Evolutionary conservation across 2,797 vertebrate species (phyloP), one percentile per base, ranked within the genome.

Genomic region (Cirrhinus mrigala): DNA sequence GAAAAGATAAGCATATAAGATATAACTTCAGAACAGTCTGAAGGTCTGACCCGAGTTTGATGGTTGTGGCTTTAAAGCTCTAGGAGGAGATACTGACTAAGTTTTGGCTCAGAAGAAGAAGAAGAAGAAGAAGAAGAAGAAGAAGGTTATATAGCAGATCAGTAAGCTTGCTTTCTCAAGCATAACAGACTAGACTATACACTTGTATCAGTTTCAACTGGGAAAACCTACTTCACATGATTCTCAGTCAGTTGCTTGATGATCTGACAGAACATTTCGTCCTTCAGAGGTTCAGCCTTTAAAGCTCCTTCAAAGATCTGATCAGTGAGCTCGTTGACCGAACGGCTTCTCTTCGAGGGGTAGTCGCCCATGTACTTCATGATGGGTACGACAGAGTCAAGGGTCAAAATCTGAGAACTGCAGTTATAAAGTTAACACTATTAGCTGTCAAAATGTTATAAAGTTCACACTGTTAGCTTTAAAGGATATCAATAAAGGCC

Each of bases 301-400:
- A 99, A 94, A 33, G 98, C 95, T 27, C 96, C 97, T 92, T 99
- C 98, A 76, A 99, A 99, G 93, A 99, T 99, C 94, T 98, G 98
- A 93, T 99, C 98, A 0, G 98, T 99, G 85, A 99, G 92, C 92
- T 99, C 98, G 12, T 98, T 99, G 71, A 99, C 97, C 0, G 96
- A 96, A 64, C 98, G 97, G 0, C 91, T 96, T 60, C 98, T 94
- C 89, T 98, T 99, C 85, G 98, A 99, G 0, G 98, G 98, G 87
- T 99, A 99, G 93, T 99, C 98, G 0, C 98, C 97, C 98, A 98
- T 99, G 84, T 99, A 99, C 94, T 99, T 99, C 94, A 99, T 96
- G 84, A 99, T 90, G 10, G 98, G 97, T 99, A 89, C 24, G 37
- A 60, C 12, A 85, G 62, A 81, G 87, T 90, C 70, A 90, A 90